A percentile compares a stretch with the other conserved stretches of the same genome.
Evolutionary conservation across 2,113 vertebrate genomes (phyloP).

Genomic region (Indri indri): DNA sequence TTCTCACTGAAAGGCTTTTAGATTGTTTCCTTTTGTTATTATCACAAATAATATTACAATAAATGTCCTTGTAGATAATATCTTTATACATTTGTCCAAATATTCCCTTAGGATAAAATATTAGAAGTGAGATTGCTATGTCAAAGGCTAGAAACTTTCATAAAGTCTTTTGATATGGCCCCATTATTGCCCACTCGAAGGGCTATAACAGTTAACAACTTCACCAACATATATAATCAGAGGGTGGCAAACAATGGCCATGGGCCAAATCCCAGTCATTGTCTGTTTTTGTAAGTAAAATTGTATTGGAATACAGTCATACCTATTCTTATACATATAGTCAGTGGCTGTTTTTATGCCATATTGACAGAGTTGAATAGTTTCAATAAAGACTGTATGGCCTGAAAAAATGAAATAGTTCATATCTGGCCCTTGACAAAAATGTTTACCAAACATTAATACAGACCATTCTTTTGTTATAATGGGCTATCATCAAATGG

Average conservation of each 20-base stretch:
- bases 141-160: background rate
- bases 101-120: background rate
- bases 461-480: background rate
- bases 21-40: background rate
- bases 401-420: background rate
- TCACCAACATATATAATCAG: background rate
- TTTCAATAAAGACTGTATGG: background rate
- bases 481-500: background rate
- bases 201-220: background rate
- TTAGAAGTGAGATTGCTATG: background rate
- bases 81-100: background rate
- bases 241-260: background rate
- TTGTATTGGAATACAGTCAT: background rate
- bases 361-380: background rate
- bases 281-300: background rate
- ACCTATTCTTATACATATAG: background rate
- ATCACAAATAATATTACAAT: background rate
- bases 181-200: background rate
- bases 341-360: background rate
- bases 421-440: background rate
- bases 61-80: background rate
- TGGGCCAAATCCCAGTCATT: background rate
- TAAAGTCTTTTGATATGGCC: background rate
- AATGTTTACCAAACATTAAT: background rate
- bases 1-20: background rate